Evolutionary conservation across 2,113 vertebrate genomes (phyloP).

Genomic region (Panthera uncia): DNA sequence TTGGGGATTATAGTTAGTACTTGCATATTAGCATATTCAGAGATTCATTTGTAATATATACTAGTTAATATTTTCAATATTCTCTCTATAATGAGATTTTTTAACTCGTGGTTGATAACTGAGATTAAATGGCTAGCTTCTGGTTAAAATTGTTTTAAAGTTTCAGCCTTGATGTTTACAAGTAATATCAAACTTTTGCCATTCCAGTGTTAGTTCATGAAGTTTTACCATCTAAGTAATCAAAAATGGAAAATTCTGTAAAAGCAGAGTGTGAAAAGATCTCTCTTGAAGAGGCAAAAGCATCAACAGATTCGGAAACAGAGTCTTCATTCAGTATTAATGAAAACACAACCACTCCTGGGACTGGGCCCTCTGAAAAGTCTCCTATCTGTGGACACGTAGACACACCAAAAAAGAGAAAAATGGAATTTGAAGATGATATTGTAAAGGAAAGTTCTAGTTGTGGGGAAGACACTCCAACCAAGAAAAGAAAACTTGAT

Average conservation of each 20-base stretch:
- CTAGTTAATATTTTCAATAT: not conserved
- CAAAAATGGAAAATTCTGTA: conserved; percentile 81
- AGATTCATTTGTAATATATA: not conserved
- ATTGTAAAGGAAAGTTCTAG: conserved; percentile 67
- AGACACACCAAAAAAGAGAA: conserved; percentile 47
- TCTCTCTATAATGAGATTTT: not conserved
- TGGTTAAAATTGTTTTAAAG: conserved; percentile 47
- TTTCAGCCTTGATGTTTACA: conserved; percentile 11
- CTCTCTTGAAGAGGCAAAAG: conserved; percentile 71
- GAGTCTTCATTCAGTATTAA: not conserved
- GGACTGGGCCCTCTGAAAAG: conserved; percentile 56
- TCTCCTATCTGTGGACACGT: not conserved
- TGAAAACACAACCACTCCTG: conserved; percentile 62
- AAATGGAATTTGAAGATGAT: conserved; percentile 66
- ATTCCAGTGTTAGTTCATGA: conserved; percentile 66
- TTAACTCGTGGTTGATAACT: not conserved
- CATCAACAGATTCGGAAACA: conserved; percentile 41
- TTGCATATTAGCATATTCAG: not conserved
- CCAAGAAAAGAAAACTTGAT: conserved; percentile 67
- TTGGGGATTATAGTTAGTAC: not conserved
- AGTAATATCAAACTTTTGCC: not conserved
- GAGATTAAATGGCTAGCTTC: not conserved
- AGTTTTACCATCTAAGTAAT: conserved; percentile 54
- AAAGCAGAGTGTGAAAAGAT: conserved; percentile 72
- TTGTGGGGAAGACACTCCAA: conserved; percentile 25